phyloP scores from a whole-genome alignment of 1,140 invertebrate species.

The Tetraneura akinire region DNA sequence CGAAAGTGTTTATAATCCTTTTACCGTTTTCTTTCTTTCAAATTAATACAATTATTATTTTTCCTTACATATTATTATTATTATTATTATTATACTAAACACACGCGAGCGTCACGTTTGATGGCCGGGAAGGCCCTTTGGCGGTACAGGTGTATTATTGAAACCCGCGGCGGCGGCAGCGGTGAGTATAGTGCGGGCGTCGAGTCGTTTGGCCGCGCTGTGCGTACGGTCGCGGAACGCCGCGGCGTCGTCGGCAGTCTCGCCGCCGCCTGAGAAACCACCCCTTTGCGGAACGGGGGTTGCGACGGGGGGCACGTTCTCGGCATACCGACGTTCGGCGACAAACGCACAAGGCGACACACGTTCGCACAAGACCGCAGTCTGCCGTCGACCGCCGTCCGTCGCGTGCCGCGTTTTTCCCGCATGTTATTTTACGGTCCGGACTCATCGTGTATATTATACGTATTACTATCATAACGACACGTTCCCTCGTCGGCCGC shows the following conservation, averaged over 20 bases:
- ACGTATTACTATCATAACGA: too few relatives aligned
- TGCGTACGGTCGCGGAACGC: background rate
- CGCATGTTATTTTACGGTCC: too few relatives aligned
- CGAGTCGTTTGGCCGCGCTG: conserved; percentile 13
- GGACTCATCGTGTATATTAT: too few relatives aligned
- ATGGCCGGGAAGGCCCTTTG: too few relatives aligned
- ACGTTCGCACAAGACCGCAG: conserved; percentile 33
- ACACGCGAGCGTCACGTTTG: too few relatives aligned
- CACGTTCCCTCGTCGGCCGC: background rate
- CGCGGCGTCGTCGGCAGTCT: background rate
- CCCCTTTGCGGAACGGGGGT: too few relatives aligned
- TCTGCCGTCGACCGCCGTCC: conserved; percentile 6
- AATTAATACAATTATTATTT: background rate
- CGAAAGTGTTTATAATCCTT: background rate
- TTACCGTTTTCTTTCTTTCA: background rate
- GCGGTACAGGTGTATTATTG: background rate
- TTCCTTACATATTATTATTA: too few relatives aligned
- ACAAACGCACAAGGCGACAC: background rate
- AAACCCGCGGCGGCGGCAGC: background rate
- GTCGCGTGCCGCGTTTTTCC: background rate
- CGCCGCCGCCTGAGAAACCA: background rate
- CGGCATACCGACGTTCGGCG: conserved; percentile 15
- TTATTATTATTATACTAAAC: too few relatives aligned
- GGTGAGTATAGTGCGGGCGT: background rate
- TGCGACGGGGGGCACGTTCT: background rate